Conservation (phyloP, 2,797 vertebrate genomes). For the Oryzias dopingdopingensis region DNA sequence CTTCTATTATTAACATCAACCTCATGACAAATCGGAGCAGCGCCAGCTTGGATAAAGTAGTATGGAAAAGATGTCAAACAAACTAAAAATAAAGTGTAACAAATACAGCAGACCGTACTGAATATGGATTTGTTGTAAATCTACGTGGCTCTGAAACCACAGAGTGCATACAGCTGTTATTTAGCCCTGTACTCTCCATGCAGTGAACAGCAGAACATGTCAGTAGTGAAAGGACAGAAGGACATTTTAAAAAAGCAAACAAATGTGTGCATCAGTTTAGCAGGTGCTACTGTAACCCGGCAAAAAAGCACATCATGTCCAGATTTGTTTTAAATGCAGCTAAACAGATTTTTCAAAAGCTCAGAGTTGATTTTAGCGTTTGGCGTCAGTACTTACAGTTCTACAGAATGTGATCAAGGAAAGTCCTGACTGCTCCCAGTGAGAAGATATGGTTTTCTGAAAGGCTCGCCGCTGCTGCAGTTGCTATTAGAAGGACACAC, state of each 20-base stretch:
- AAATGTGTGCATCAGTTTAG: not conserved
- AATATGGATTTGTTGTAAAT: not conserved
- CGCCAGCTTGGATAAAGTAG: slow-evolving; percentile 46
- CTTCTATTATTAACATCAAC: slow-evolving; percentile 61
- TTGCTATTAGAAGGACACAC: slow-evolving; percentile 55
- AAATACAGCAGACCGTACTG: not conserved
- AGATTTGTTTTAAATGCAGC: not conserved
- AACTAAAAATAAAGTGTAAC: not conserved
- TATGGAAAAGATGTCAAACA: not conserved
- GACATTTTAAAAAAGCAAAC: not conserved
- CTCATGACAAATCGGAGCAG: slow-evolving; percentile 23
- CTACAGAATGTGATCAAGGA: slow-evolving; percentile 22
- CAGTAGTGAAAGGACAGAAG: too few species aligned
- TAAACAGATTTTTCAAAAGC: not conserved
- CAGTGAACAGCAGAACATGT: too few species aligned
- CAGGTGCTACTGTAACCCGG: slow-evolving; percentile 3
- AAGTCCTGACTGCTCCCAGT: slow-evolving; percentile 16
- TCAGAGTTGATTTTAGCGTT: not conserved
- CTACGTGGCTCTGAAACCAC: not conserved
- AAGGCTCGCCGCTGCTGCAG: slow-evolving; percentile 34
- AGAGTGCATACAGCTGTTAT: not conserved
- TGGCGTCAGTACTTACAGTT: slow-evolving; percentile 57
- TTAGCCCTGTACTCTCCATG: too few species aligned
- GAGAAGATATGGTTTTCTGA: slow-evolving; percentile 32
- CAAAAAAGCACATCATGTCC: not conserved